Evolutionary conservation across 2,113 vertebrate genomes (phyloP), one percentile per base, ranked within the genome.

Genomic region (Manacus vitellinus): DNA sequence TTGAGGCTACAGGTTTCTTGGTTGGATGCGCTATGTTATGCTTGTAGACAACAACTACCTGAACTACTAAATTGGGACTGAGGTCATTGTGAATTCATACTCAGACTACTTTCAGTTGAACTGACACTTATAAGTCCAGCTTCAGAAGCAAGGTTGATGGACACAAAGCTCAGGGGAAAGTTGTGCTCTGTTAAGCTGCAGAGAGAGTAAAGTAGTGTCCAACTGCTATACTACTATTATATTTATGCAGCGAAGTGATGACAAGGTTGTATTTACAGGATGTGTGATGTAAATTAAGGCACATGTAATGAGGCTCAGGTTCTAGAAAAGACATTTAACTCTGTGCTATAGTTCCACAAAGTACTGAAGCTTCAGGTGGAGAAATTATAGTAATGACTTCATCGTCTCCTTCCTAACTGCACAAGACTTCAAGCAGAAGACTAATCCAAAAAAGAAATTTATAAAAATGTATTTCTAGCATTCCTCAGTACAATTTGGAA

Each of bases 401-500:
- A 86, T 44, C 4, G 0, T 75, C 75, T 89, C 54, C 62, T 72
- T 75, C 52, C 35, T 75, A 83, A 68, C 31, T 81, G 46, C 31
- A 55, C 43, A 81, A 67, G 70, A 82, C 74, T 89, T 89, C 65
- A 78, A 89, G 65, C 13, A 46, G 67, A 80, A 89, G 44, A n/a
- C 12, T 68, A 75, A 77, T 17, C 16, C 31, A 43, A 54, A 82
- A 52, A 88, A 46, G 6, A 43, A 80, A 68, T 11, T 15, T n/a
- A 19, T 25, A 91, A 78, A 79, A 84, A 74, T 5, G 5, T 77
- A 80, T 84, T 87, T 85, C 61, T 80, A 89, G 37, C 22, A 70
- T 88, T 85, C 70, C 76, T 93, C 47, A 84, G 37, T 74, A 61
- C 80, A 86, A 92, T 72, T 89, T 96, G 86, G 87, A 95, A 91